Percentiles rank a stretch among this genome's conserved stretches.
Evolutionary conservation across 2,797 vertebrate species (phyloP).

Genomic region (Pangasius djambal): DNA sequence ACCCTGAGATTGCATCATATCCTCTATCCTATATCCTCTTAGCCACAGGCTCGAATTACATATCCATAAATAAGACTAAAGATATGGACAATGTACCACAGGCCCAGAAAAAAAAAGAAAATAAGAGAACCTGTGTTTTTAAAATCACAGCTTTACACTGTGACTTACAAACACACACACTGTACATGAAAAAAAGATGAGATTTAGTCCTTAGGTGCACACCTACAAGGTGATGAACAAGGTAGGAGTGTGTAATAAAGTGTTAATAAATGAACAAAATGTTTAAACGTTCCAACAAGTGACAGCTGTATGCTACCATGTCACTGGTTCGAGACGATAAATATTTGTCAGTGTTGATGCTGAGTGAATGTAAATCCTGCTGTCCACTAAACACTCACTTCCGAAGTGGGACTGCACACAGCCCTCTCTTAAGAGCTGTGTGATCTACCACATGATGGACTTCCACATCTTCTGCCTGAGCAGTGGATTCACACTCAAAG

Average conservation of each 20-base stretch:
- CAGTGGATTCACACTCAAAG: neutral
- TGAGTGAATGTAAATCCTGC: neutral
- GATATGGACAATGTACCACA: neutral
- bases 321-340: slow-evolving; percentile 1
- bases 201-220: neutral
- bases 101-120: neutral
- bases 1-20: slow-evolving; percentile 21
- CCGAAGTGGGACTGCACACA: neutral
- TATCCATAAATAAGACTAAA: neutral
- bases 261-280: neutral
- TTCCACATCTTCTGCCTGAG: neutral
- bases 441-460: neutral
- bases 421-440: neutral
- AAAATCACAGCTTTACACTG: neutral
- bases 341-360: slow-evolving; percentile 13
- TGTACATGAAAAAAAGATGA: neutral
- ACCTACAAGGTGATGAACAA: neutral
- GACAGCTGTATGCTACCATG: neutral
- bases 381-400: neutral
- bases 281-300: neutral
- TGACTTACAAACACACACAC: neutral
- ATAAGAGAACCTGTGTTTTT: neutral
- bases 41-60: neutral
- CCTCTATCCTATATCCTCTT: slow-evolving; percentile 3
- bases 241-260: neutral